A percentile compares a stretch with the other conserved stretches of the same genome.
phyloP scores from a whole-genome alignment of 2,888 invertebrate genomes.

The Saturnia japonica region DNA sequence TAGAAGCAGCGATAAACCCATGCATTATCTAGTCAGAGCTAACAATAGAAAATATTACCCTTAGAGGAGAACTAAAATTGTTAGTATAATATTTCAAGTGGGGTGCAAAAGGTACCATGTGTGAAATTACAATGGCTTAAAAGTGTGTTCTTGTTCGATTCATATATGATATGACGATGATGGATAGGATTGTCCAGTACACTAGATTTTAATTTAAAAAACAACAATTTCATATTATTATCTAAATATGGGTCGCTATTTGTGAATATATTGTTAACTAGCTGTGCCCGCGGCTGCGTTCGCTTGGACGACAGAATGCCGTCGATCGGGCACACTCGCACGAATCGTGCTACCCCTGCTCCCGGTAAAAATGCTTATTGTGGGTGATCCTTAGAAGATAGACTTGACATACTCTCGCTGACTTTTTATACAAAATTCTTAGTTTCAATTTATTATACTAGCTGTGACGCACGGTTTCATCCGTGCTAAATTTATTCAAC shows the following conservation, averaged over 20 bases:
- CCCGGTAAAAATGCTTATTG: too few species aligned
- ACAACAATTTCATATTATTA: background rate
- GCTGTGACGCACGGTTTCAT: too few species aligned
- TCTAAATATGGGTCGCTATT: background rate
- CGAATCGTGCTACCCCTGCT: too few species aligned
- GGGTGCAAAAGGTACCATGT: slow-evolving; percentile 73
- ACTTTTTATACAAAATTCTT: too few species aligned
- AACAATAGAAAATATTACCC: slow-evolving; percentile 74
- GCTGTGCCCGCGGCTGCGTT: too few species aligned
- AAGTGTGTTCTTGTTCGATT: slow-evolving; percentile 57
- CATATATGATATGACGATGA: slow-evolving; percentile 53
- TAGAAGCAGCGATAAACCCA: slow-evolving; percentile 75
- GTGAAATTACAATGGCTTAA: slow-evolving; percentile 70
- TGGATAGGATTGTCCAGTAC: slow-evolving; percentile 44
- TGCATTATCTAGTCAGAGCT: slow-evolving; percentile 77
- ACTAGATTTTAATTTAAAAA: slow-evolving; percentile 3
- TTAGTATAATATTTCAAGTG: slow-evolving; percentile 79
- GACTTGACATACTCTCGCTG: too few species aligned
- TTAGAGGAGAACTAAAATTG: slow-evolving; percentile 64
- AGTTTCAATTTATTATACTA: too few species aligned
- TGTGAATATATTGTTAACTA: background rate
- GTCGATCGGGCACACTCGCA: too few species aligned
- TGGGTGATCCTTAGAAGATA: too few species aligned
- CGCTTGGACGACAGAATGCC: too few species aligned
- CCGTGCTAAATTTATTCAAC: too few species aligned